Base-by-base conservation (phyloP, 2,113 vertebrate genomes). In the Vimba vimba region DNA sequence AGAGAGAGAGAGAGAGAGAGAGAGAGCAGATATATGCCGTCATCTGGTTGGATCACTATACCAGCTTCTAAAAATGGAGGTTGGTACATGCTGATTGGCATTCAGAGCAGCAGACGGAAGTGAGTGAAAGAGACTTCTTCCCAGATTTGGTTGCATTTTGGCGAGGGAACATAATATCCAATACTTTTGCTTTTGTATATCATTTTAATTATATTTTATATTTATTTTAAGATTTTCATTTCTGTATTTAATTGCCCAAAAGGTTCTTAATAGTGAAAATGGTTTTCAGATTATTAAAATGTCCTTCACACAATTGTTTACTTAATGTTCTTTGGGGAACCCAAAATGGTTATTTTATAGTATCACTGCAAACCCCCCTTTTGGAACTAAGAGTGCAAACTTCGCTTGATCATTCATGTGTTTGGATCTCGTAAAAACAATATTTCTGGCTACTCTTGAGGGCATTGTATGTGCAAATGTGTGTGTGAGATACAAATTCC, bases 21-120 rank as follows among this genome's bases (percentile, higher is more conserved):
- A 66, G 30, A 79, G 39, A 19, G 66, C 36, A 74, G 80, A 78
- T 59, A 86, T 77, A 85, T 83, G 55, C 77, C 33, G 60, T 86
- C 73, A 57, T 85, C 68, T 69, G 66, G 66, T 89, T 86, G 69
- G 82, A 88, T 76, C 80, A 86, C 47, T 83, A 80, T 71, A 76
- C 85, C 59, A 76, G 52, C 69, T 86, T 85, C 66, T 81, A 86
- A 83, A 76, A 75, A 85, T 82, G 55, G 84, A 83, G 68, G 55
- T 45, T 60, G 64, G 75, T 83, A 87, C 71, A 30, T 27, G 62
- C 83, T 88, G 84, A 88, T 74, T 86, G 87, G 74, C 87, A 86
- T 59, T 83, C 50, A 83, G 83, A 82, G 68, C 79, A 68, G 52
- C 25, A 66, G 84, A 86, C 47, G 43, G 64, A 85, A 83, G 25